Conservation (phyloP, 2,888 invertebrate species). For the Metalampra italica region DNA sequence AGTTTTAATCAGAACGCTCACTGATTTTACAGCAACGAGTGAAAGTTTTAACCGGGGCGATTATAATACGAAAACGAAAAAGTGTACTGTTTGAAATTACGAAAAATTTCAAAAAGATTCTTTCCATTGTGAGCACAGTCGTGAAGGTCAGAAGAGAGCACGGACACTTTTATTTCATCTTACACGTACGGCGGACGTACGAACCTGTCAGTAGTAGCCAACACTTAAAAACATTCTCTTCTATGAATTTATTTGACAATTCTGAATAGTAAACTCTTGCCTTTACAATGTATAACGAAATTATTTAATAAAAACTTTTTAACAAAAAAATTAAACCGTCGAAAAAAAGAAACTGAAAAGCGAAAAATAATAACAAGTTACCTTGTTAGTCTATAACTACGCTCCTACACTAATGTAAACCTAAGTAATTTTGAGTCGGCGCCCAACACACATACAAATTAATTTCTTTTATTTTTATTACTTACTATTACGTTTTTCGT, state of each 20-base stretch:
- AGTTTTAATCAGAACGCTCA: constrained; percentile 46
- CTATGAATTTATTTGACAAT: no score
- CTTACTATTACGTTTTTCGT: no score
- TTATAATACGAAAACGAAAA: constrained; percentile 38
- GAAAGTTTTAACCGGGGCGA: constrained; percentile 42
- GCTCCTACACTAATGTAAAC: no score
- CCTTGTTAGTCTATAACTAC: no score
- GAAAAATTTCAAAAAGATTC: constrained; percentile 25
- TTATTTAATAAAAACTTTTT: no score
- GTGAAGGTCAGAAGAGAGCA: constrained; percentile 43
- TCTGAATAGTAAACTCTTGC: background rate
- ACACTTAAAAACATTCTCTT: no score
- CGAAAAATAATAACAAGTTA: no score
- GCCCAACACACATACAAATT: no score
- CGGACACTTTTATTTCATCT: constrained; percentile 16
- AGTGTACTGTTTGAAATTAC: constrained; percentile 23
- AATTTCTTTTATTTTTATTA: no score
- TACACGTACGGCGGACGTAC: constrained; percentile 17
- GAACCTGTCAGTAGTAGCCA: background rate
- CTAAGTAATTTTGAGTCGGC: no score
- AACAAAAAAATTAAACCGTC: no score
- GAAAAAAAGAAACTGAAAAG: no score
- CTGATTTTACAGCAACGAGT: constrained; percentile 52
- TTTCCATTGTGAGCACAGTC: constrained; percentile 29
- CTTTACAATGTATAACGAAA: background rate